phyloP scores from a whole-genome alignment of 2,113 vertebrate species.

The Ranitomeya variabilis region DNA sequence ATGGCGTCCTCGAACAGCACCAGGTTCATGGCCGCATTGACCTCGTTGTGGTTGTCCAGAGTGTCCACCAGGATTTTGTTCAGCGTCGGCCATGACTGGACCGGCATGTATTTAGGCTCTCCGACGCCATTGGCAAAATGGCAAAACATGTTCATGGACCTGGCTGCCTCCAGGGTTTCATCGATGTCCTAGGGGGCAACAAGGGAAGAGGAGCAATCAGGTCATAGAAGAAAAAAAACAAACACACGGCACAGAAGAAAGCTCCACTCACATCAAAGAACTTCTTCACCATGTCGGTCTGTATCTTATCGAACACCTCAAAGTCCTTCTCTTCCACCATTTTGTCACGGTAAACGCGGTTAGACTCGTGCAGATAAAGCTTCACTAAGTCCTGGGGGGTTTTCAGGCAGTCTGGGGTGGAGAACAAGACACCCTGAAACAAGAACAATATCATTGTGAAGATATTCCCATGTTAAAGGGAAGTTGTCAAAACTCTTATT shows the following conservation, averaged over 20 bases:
- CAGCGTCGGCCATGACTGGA: constrained; percentile 82
- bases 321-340: constrained; percentile 84
- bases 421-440: constrained; percentile 86
- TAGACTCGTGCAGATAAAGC: constrained; percentile 89
- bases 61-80: constrained; percentile 82
- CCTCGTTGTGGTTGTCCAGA: constrained; percentile 87
- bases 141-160: constrained; percentile 83
- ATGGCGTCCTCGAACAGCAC: constrained; percentile 96
- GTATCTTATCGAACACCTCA: constrained; percentile 84
- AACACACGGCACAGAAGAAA: too few species aligned
- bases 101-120: constrained; percentile 83
- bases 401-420: constrained; percentile 79
- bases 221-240: neutral
- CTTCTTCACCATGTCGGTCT: constrained; percentile 81
- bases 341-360: constrained; percentile 87
- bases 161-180: constrained; percentile 73
- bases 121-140: constrained; percentile 85
- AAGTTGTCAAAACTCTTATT: too few species aligned
- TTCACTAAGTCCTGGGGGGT: constrained; percentile 79
- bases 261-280: constrained; percentile 78
- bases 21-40: constrained; percentile 86
- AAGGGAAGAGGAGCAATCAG: too few species aligned
- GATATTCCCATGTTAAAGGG: too few species aligned
- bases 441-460: neutral
- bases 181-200: constrained; percentile 73